Evolutionary conservation across 2,797 vertebrate genomes (phyloP).

Genomic region (Nannoperca obscura): DNA sequence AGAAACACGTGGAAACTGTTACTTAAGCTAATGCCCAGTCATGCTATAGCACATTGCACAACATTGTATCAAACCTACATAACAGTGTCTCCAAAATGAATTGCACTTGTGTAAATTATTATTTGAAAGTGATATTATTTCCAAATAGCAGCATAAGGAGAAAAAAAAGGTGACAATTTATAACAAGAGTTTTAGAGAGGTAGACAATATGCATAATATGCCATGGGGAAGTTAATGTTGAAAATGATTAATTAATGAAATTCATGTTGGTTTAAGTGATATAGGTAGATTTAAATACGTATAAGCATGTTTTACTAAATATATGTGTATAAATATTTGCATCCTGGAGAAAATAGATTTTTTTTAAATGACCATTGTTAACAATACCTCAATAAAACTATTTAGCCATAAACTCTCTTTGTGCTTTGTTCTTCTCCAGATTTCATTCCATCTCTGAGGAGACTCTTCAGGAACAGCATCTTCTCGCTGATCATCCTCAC

Average conservation of each 20-base stretch:
- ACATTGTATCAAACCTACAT: background rate
- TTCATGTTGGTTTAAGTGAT: background rate
- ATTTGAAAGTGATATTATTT: background rate
- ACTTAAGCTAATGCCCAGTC: background rate
- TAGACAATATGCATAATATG: background rate
- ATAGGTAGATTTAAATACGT: background rate
- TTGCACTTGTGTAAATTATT: background rate
- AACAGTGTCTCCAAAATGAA: background rate
- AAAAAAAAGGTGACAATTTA: background rate
- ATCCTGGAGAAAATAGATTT: background rate
- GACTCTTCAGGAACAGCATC: slow-evolving; percentile 90
- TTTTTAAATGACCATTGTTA: background rate
- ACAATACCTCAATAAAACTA: background rate
- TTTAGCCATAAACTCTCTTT: background rate
- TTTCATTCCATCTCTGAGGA: slow-evolving; percentile 91
- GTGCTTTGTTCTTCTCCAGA: slow-evolving; percentile 79
- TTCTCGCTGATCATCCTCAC: slow-evolving; percentile 89
- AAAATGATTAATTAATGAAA: background rate
- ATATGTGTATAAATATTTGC: background rate
- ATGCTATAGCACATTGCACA: background rate
- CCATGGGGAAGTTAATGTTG: background rate
- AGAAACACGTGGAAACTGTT: background rate
- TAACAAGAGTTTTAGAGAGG: background rate
- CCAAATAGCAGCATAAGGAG: background rate
- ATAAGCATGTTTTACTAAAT: background rate